phyloP scores from a whole-genome alignment of 2,888 invertebrate genomes.

The Galeruca laticollis region DNA sequence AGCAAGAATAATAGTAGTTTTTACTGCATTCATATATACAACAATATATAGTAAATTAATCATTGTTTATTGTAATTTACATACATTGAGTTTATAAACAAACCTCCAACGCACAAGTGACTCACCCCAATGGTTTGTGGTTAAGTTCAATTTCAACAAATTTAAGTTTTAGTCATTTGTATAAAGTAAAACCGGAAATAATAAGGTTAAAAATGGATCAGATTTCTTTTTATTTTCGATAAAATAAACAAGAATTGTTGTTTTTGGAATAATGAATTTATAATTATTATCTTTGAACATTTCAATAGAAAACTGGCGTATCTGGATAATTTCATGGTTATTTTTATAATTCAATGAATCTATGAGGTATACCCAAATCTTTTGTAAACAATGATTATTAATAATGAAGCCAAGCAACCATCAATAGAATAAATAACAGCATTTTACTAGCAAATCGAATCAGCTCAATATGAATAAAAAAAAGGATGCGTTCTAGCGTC shows the following conservation, averaged over 20 bases:
- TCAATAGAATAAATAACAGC: too few species aligned
- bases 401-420: too few species aligned
- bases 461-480: too few species aligned
- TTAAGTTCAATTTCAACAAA: background rate
- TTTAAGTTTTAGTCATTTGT: conserved; percentile 1
- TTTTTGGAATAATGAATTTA: background rate
- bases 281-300: background rate
- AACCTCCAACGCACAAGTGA: background rate
- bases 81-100: background rate
- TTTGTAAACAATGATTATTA: too few species aligned
- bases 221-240: background rate
- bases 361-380: too few species aligned
- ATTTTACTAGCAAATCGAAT: too few species aligned
- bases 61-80: too few species aligned
- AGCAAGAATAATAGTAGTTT: too few species aligned
- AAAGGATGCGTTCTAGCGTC: too few species aligned
- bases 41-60: too few species aligned
- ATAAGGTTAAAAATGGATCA: conserved; percentile 3
- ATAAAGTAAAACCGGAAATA: conserved; percentile 2
- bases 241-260: conserved; percentile 2
- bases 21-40: too few species aligned
- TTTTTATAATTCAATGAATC: background rate
- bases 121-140: background rate
- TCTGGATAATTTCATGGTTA: background rate
- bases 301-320: background rate